Conservation (phyloP, 2,888 invertebrate species). For the Drosophila anomalata region DNA sequence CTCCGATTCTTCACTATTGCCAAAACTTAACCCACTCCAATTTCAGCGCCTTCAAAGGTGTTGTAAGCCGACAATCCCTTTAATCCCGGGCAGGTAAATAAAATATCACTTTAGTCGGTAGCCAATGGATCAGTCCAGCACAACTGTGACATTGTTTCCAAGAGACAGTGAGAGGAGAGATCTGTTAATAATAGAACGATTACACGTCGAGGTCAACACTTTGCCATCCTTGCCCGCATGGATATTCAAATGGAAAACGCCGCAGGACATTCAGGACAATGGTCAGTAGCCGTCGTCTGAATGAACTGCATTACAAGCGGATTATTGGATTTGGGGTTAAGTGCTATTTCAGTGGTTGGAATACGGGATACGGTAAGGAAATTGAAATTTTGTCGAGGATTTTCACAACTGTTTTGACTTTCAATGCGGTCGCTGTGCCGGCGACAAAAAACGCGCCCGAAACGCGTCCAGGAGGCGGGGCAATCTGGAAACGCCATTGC, state of each 20-base stretch:
- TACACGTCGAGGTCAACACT: constrained; percentile 67
- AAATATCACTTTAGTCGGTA: constrained; percentile 35
- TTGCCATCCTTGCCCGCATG: constrained; percentile 45
- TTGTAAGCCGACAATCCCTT: constrained; percentile 51
- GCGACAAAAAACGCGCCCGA: constrained; percentile 55
- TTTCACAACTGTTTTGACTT: constrained; percentile 70
- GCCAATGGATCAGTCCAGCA: constrained; percentile 40
- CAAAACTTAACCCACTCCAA: constrained; percentile 16
- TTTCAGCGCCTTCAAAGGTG: constrained; percentile 39
- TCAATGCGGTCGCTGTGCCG: constrained; percentile 42
- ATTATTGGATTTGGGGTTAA: constrained; percentile 79
- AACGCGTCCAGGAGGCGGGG: constrained; percentile 71
- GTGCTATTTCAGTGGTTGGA: constrained; percentile 60
- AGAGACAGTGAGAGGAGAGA: constrained; percentile 39
- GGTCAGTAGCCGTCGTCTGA: constrained; percentile 49
- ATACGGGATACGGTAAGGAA: constrained; percentile 45
- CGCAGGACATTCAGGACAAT: constrained; percentile 57
- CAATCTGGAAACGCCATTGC: constrained; percentile 74
- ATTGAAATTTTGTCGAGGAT: constrained; percentile 52
- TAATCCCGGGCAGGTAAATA: constrained; percentile 64
- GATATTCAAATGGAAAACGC: constrained; percentile 70
- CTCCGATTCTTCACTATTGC: too few relatives aligned
- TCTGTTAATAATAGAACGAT: constrained; percentile 75
- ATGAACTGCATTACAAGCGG: constrained; percentile 75
- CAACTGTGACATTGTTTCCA: constrained; percentile 69